Evolutionary conservation across 2,797 vertebrate species (phyloP), one percentile per base, ranked within the genome.

Genomic region (Pseudochromis fuscus): DNA sequence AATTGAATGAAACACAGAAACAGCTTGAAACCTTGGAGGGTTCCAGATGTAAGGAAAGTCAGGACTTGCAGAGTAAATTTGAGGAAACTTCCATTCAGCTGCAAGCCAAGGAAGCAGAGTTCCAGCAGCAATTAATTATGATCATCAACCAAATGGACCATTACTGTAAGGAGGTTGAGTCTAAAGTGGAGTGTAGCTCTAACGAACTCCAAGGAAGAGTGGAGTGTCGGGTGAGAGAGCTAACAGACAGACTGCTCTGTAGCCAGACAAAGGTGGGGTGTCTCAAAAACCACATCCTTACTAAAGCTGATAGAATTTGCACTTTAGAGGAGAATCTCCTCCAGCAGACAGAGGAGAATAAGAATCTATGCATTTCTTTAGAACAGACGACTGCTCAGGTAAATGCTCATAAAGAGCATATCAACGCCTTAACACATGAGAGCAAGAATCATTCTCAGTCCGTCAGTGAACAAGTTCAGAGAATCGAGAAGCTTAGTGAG

Each of bases 311-410:
- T 66, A 91, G 67, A 80, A 93, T 96, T 83, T 82, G 88, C 91
- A 93, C 95, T 81, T 94, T 98, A 82, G 95, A 98, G 93, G 85
- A 91, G 83, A 94, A 91, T 25, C 91, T 98, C 71, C 84, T 33
- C 49, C 92, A 94, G 84, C 74, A 92, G 57, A 83, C 58, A 16
- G 92, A 95, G 71, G 94, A 95, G 79, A 95, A 94, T 31, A 90
- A 79, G 50, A 90, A 84, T 83, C 92, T 96, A 80, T 94, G 85
- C 76, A 88, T 72, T 84, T 94, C 94, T 73, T 90, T 97, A 74
- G 93, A 96, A 23, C 93, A 96, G 77, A 87, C 89, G 75, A 82
- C 89, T 12, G 88, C 91, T 87, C 91, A 96, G 82, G 90, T 98
- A 81, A 94, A 95, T 63, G 94, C 94, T 88, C 96, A 96, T 52